Percentiles rank a stretch among this genome's conserved stretches.
phyloP scores from a whole-genome alignment of 1,140 invertebrate species.

The Halesus radiatus region DNA sequence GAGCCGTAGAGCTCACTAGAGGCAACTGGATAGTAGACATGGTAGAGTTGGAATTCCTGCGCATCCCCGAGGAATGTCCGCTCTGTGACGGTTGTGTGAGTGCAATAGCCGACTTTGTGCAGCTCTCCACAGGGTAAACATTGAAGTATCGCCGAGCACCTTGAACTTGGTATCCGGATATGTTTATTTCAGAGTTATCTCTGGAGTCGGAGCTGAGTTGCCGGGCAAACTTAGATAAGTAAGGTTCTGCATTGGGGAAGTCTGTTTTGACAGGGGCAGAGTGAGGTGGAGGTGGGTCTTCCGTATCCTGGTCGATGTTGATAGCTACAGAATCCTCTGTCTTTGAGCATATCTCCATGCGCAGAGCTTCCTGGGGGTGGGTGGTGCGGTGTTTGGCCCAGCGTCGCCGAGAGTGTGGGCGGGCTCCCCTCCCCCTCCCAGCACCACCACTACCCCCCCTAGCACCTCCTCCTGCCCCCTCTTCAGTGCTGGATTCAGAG shows the following conservation, averaged over 20 bases:
- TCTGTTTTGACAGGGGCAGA: conserved; percentile 60
- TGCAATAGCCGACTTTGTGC: conserved; percentile 67
- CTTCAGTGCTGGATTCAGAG: conserved; percentile 80
- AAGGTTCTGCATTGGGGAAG: conserved; percentile 67
- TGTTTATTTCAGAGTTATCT: conserved; percentile 68
- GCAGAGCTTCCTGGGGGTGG: conserved; percentile 60
- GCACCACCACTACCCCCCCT: neutral
- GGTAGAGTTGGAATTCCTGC: conserved; percentile 73
- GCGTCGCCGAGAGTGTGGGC: conserved; percentile 10
- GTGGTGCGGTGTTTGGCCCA: conserved; percentile 51
- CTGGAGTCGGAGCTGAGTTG: conserved; percentile 69
- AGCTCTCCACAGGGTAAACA: conserved; percentile 66
- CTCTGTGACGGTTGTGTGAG: conserved; percentile 60
- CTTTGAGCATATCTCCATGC: conserved; percentile 60
- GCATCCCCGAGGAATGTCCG: conserved; percentile 65
- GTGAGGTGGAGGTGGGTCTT: conserved; percentile 24
- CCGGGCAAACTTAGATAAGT: conserved; percentile 66
- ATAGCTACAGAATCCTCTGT: conserved; percentile 63
- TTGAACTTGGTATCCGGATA: conserved; percentile 61
- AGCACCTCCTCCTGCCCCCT: conserved; percentile 50
- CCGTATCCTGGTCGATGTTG: conserved; percentile 64
- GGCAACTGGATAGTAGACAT: conserved; percentile 74
- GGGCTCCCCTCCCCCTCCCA: conserved; percentile 53
- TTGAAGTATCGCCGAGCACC: conserved; percentile 61
- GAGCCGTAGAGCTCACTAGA: conserved; percentile 66